Conservation (phyloP, 2,888 invertebrate genomes). For the Drosophila silvestris region DNA sequence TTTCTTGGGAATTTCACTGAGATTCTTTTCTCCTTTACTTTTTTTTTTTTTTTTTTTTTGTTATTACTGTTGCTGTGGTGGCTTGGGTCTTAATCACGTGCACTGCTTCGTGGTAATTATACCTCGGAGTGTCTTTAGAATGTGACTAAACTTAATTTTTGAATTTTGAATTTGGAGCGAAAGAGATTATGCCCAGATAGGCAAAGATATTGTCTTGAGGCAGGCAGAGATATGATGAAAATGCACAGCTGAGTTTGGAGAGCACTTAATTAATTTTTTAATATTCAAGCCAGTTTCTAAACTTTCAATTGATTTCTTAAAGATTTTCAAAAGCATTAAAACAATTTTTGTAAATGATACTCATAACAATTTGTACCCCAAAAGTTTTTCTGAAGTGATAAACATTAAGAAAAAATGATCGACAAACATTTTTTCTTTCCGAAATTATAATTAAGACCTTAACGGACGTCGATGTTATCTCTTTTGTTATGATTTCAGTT, state of each 20-base stretch:
- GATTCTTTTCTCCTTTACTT: slow-evolving; percentile 55
- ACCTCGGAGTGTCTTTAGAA: slow-evolving; percentile 74
- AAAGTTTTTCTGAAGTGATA: neutral
- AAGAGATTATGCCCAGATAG: slow-evolving; percentile 19
- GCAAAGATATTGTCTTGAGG: neutral
- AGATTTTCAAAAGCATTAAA: neutral
- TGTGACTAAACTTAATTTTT: slow-evolving; percentile 77
- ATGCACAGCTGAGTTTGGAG: neutral
- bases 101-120: slow-evolving; percentile 73
- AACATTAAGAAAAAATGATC: slow-evolving; percentile 5
- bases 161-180: slow-evolving; percentile 28
- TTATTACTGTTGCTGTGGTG: slow-evolving; percentile 24
- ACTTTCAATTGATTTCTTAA: neutral
- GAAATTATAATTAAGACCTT: slow-evolving; percentile 18
- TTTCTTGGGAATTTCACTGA: slow-evolving; percentile 77
- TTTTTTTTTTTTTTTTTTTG: slow-evolving; percentile 4
- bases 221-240: neutral
- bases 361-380: neutral
- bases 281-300: neutral
- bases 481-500: slow-evolving; percentile 31
- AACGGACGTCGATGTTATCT: slow-evolving; percentile 10
- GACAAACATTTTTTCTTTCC: neutral
- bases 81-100: slow-evolving; percentile 78
- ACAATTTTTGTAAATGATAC: neutral
- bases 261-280: slow-evolving; percentile 14